These are phyloP conservation scores for Sebastes jordani DNA, from an alignment of 2,797 vertebrate genomes.

Conservation along the genomic window DNA sequence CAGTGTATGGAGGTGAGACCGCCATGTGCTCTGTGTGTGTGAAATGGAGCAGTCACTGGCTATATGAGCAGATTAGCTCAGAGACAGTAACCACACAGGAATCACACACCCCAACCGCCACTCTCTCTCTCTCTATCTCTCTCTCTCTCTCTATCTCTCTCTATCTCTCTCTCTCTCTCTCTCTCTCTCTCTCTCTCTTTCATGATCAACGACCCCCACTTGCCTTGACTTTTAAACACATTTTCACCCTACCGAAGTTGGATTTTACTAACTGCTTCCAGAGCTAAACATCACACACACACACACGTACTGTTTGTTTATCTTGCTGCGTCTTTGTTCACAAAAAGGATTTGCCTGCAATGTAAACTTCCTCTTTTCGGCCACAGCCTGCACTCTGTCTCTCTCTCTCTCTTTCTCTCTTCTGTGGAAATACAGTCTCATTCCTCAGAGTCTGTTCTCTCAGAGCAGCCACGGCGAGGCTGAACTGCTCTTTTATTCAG, in stretches of 20 bases:
- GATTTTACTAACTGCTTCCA: conserved; percentile 50
- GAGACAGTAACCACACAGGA: conserved; percentile 71
- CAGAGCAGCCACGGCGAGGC: conserved; percentile 44
- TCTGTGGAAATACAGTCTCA: conserved; percentile 65
- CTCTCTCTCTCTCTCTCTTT: conserved; percentile 8
- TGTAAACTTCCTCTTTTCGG: conserved; percentile 76
- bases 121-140: conserved; percentile 17
- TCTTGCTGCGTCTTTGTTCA: conserved; percentile 69
- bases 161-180: too few relatives aligned
- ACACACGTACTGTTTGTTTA: conserved; percentile 70
- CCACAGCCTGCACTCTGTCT: conserved; percentile 53
- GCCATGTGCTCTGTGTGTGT: conserved; percentile 57
- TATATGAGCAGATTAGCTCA: conserved; percentile 67
- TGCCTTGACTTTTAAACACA: conserved; percentile 42
- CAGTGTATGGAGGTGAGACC: conserved; percentile 74
- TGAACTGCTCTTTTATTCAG: conserved; percentile 75
- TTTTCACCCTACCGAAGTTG: conserved; percentile 17
- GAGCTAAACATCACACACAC: conserved; percentile 22
- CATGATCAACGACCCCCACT: conserved; percentile 4
- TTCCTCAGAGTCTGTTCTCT: conserved; percentile 64
- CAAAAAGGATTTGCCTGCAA: conserved; percentile 74
- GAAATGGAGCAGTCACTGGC: conserved; percentile 67
- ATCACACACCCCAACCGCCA: conserved; percentile 68
- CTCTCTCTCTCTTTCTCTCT: conserved; percentile 34
- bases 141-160: background rate